Conservation (phyloP, 2,113 vertebrate genomes). For the Tachuris rubrigastra region DNA sequence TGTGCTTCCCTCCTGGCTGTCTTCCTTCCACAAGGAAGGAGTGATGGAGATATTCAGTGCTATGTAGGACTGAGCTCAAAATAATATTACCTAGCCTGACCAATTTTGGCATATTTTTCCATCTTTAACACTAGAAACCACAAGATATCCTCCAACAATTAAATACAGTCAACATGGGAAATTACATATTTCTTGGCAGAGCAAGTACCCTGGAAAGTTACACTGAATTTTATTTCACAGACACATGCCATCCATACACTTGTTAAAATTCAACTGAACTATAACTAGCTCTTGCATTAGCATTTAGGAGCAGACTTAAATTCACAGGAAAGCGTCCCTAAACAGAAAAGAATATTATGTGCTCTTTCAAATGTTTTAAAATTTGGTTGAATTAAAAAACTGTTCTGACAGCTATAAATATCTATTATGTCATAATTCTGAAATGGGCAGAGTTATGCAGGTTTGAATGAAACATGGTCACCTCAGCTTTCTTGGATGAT, state of each 20-base stretch:
- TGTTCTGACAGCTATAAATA: constrained; percentile 22
- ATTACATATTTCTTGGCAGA: constrained; percentile 67
- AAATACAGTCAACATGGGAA: constrained; percentile 52
- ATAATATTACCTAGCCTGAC: neutral
- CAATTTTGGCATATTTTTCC: constrained; percentile 7
- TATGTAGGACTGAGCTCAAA: neutral
- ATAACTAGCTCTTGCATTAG: constrained; percentile 57
- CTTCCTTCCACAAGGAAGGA: neutral
- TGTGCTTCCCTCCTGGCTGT: neutral
- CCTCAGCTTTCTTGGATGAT: constrained; percentile 19
- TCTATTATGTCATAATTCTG: neutral
- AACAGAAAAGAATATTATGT: neutral
- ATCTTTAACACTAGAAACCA: constrained; percentile 23
- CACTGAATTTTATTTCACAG: constrained; percentile 45
- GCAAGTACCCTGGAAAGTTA: constrained; percentile 58
- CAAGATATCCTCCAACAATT: constrained; percentile 1
- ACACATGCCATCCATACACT: constrained; percentile 58
- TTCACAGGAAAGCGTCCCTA: constrained; percentile 42
- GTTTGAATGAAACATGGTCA: constrained; percentile 47
- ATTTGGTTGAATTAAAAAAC: neutral
- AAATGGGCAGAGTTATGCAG: constrained; percentile 43
- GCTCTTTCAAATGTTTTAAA: constrained; percentile 18
- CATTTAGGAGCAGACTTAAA: constrained; percentile 47
- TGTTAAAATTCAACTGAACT: constrained; percentile 71
- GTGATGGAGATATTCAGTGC: neutral